Percentiles rank a stretch among this genome's conserved stretches.
Conservation (phyloP, 2,888 invertebrate species). For the Drosophila falleni region DNA sequence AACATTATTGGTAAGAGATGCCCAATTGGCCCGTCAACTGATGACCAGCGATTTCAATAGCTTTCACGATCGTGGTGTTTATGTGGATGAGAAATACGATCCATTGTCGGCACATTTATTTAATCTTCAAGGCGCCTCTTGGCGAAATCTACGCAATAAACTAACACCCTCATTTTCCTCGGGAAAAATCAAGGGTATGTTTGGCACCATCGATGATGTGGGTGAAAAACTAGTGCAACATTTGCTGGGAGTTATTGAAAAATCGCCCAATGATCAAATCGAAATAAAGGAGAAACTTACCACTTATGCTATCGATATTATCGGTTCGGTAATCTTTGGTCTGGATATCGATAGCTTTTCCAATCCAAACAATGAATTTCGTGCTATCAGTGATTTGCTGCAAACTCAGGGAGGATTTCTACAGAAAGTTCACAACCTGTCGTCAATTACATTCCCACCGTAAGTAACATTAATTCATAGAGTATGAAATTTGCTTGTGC, state of each 20-base stretch:
- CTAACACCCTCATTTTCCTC: slow-evolving; percentile 89
- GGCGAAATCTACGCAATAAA: slow-evolving; percentile 88
- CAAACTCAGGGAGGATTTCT: slow-evolving; percentile 28
- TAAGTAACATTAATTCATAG: slow-evolving; percentile 46
- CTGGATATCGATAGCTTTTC: slow-evolving; percentile 84
- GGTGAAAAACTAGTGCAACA: slow-evolving; percentile 86
- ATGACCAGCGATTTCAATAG: slow-evolving; percentile 88
- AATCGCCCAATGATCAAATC: slow-evolving; percentile 81
- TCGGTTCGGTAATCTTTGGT: slow-evolving; percentile 86
- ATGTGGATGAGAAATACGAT: slow-evolving; percentile 88
- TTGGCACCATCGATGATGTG: slow-evolving; percentile 87
- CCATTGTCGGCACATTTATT: slow-evolving; percentile 87
- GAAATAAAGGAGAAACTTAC: slow-evolving; percentile 85
- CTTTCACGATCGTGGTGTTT: slow-evolving; percentile 89
- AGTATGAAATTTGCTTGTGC: too few species aligned
- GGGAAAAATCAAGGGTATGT: slow-evolving; percentile 89
- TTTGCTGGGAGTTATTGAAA: slow-evolving; percentile 80
- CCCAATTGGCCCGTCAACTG: slow-evolving; percentile 87
- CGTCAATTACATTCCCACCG: slow-evolving; percentile 76
- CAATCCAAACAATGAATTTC: slow-evolving; percentile 83
- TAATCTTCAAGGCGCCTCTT: slow-evolving; percentile 85
- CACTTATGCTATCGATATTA: slow-evolving; percentile 85
- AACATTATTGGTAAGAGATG: slow-evolving; percentile 88
- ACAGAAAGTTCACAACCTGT: slow-evolving; percentile 56
- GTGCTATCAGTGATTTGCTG: slow-evolving; percentile 62